Percentiles rank a stretch among this genome's conserved stretches.
phyloP scores from a whole-genome alignment of 2,888 invertebrate genomes.

The Rhaphigaster nebulosa region DNA sequence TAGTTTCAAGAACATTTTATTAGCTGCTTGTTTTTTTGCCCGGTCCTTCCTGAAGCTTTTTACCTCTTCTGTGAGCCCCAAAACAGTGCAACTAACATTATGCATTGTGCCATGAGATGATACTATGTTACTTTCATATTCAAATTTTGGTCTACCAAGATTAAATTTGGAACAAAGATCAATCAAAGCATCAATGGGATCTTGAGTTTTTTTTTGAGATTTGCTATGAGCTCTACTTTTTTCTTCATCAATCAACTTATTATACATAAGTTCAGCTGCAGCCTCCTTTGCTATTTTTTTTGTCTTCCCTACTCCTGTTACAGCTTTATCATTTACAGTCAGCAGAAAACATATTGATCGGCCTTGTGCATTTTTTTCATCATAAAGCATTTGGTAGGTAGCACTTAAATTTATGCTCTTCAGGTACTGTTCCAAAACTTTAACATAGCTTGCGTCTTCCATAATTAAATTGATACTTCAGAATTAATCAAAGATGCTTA shows the following conservation, averaged over 20 bases:
- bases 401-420: neutral
- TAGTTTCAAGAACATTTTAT: neutral
- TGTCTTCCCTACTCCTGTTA: neutral
- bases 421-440: neutral
- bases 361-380: neutral
- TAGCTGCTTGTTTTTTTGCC: conserved; percentile 1
- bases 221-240: neutral
- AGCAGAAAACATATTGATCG: neutral
- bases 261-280: neutral
- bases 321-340: neutral
- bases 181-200: neutral
- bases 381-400: neutral
- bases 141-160: neutral
- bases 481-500: neutral
- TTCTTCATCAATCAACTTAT: neutral
- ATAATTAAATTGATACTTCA: neutral
- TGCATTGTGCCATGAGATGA: neutral
- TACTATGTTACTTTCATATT: neutral
- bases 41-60: neutral
- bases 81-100: neutral
- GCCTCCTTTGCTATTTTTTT: neutral
- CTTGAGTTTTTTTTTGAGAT: neutral
- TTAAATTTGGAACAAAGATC: neutral
- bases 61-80: neutral
- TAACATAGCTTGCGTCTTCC: neutral